A percentile compares a stretch with the other conserved stretches of the same genome.
phyloP scores from a whole-genome alignment of 2,888 invertebrate species.

The Pseudococcus jackbeardsleyi region DNA sequence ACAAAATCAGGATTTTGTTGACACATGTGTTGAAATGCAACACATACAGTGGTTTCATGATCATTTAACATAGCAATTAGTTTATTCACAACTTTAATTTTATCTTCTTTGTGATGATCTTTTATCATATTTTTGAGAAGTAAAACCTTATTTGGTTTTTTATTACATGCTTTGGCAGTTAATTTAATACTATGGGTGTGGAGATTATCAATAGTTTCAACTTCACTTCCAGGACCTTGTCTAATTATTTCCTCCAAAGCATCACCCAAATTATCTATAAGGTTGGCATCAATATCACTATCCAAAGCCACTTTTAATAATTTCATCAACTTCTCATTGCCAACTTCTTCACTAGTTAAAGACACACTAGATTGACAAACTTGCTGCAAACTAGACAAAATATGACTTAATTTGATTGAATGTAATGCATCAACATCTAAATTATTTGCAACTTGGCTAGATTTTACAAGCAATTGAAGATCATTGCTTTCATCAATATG shows the following conservation, averaged over 20 bases:
- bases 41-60: constrained; percentile 72
- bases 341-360: background rate
- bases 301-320: constrained; percentile 29
- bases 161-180: constrained; percentile 26
- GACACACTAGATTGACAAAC: constrained; percentile 13
- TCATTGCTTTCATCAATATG: background rate
- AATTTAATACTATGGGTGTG: background rate
- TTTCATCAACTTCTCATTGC: constrained; percentile 28
- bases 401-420: constrained; percentile 71
- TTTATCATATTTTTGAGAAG: constrained; percentile 76
- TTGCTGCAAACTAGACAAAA: constrained; percentile 69
- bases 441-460: constrained; percentile 68
- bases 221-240: background rate
- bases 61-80: constrained; percentile 77
- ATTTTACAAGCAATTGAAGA: background rate
- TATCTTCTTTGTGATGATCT: constrained; percentile 72
- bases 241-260: constrained; percentile 23
- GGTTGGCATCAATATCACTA: background rate
- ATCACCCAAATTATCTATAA: background rate
- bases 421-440: constrained; percentile 70
- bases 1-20: constrained; percentile 76
- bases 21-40: constrained; percentile 78
- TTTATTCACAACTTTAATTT: constrained; percentile 76
- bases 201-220: constrained; percentile 37
- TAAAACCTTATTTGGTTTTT: constrained; percentile 72